phyloP scores from a whole-genome alignment of 2,113 vertebrate genomes.

The Nyctereutes procyonoides region DNA sequence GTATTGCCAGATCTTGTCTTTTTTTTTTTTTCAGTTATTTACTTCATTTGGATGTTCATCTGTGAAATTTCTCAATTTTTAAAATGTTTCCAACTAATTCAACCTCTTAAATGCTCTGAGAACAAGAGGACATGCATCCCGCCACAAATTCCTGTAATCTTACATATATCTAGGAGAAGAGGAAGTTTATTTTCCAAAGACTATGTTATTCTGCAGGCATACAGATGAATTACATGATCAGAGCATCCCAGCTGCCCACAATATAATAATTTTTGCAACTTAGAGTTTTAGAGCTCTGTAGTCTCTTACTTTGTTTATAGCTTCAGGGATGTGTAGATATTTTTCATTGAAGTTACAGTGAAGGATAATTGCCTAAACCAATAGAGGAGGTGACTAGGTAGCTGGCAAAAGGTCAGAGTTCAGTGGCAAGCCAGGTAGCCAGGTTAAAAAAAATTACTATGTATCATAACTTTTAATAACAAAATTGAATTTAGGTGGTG shows the following conservation, averaged over 20 bases:
- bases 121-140: background rate
- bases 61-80: background rate
- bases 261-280: background rate
- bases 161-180: background rate
- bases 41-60: background rate
- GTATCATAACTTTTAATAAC: background rate
- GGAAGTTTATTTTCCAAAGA: background rate
- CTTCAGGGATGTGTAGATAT: background rate
- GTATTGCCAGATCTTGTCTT: background rate
- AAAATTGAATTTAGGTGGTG: background rate
- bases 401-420: background rate
- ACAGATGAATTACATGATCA: background rate
- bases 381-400: background rate
- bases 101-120: background rate
- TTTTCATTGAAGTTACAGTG: background rate
- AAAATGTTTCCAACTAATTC: background rate
- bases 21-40: background rate
- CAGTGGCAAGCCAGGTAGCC: background rate
- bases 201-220: background rate
- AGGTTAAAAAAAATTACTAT: background rate
- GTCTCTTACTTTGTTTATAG: background rate
- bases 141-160: background rate
- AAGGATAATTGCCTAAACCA: background rate
- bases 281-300: background rate
- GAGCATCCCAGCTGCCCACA: background rate